phyloP scores from a whole-genome alignment of 2,797 vertebrate species.

The Peromyscus nudipes region DNA sequence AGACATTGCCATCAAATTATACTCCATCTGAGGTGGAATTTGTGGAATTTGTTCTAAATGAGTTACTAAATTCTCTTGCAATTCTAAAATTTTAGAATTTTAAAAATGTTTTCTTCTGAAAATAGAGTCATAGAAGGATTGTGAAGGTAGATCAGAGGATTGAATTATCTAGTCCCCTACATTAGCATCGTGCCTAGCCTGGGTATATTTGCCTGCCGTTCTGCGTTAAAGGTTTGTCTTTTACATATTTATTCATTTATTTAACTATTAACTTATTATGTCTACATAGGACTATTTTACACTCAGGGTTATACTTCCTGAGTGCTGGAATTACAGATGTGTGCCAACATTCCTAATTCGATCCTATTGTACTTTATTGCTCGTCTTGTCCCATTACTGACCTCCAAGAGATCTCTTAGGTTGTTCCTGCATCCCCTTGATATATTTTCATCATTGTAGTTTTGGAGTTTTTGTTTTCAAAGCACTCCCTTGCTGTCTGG shows the following conservation, averaged over 20 bases:
- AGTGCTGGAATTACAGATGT: not conserved
- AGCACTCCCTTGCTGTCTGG: constrained; percentile 18
- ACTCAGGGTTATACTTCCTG: constrained; percentile 13
- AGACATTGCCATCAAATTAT: not conserved
- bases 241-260: not conserved
- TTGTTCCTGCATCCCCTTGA: not conserved
- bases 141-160: not conserved
- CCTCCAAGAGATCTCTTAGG: not conserved
- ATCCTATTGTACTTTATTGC: not conserved
- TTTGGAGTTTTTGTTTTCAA: not conserved
- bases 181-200: not conserved
- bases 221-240: not conserved
- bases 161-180: not conserved
- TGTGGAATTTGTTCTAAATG: not conserved
- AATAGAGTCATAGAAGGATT: constrained; percentile 17
- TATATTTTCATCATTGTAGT: not conserved
- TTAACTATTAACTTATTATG: not conserved
- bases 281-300: not conserved
- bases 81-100: constrained; percentile 28
- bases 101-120: not conserved
- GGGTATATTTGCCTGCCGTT: not conserved
- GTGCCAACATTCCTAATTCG: not conserved
- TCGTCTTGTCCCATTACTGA: not conserved
- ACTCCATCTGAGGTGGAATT: not conserved
- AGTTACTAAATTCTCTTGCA: not conserved